These are phyloP conservation scores for Digitonthophagus gazella DNA, from an alignment of 2,888 invertebrate species.

Conservation along the genomic window DNA sequence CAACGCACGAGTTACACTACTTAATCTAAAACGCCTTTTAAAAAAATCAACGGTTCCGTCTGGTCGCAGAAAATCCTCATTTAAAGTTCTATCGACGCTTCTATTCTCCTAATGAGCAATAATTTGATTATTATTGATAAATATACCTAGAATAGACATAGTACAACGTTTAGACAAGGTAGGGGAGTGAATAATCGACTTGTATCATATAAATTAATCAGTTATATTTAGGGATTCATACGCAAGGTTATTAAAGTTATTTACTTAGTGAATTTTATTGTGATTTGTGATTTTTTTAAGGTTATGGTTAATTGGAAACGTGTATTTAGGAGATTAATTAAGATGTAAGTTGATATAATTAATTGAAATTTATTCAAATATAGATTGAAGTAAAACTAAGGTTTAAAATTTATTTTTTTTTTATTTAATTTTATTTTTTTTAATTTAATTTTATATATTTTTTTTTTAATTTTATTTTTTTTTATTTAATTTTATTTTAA, in stretches of 20 bases:
- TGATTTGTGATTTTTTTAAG: background rate
- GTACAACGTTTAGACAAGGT: background rate
- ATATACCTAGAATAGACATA: no score
- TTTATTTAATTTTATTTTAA: no score
- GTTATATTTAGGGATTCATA: background rate
- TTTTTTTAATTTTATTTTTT: no score
- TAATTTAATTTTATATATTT: no score
- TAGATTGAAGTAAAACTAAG: no score
- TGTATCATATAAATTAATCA: background rate
- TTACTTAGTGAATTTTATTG: background rate
- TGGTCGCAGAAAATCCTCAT: background rate
- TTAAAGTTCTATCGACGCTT: background rate
- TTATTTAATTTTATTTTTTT: no score
- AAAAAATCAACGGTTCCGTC: no score
- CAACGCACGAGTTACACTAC: background rate
- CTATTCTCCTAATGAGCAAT: background rate
- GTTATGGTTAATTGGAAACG: no score
- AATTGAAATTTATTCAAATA: no score
- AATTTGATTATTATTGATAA: background rate
- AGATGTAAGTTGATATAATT: no score
- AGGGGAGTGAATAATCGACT: background rate
- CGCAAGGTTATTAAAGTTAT: background rate
- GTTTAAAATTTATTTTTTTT: no score
- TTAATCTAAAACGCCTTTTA: background rate
- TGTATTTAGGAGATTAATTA: no score